Evolutionary conservation across 1,140 invertebrate species (phyloP).

Genomic region (honey bee (Apis mellifera)): Amel_HAv3.1 CM009935.2:6170001-6170500

Average conservation of each 20-base stretch:
- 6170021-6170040: too few species aligned
- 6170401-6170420: constrained; percentile 4
- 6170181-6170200: neutral
- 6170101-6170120: constrained; percentile 33
- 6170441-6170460: constrained; percentile 19
- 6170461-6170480: neutral
- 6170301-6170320: neutral
- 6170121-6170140: constrained; percentile 10
- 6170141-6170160: neutral
- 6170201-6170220: neutral
- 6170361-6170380: neutral
- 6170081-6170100: constrained; percentile 17
- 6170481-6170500: constrained; percentile 32
- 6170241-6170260: neutral
- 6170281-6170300: neutral
- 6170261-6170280: neutral
- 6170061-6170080: constrained; percentile 28
- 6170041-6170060: constrained; percentile 21
- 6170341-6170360: neutral
- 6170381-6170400: constrained; percentile 3
- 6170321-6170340: neutral
- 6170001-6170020: neutral
- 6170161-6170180: constrained; percentile 9
- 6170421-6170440: constrained; percentile 23
- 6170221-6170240: neutral